phyloP scores from a whole-genome alignment of 2,888 invertebrate genomes.

The Adineta ricciae region DNA sequence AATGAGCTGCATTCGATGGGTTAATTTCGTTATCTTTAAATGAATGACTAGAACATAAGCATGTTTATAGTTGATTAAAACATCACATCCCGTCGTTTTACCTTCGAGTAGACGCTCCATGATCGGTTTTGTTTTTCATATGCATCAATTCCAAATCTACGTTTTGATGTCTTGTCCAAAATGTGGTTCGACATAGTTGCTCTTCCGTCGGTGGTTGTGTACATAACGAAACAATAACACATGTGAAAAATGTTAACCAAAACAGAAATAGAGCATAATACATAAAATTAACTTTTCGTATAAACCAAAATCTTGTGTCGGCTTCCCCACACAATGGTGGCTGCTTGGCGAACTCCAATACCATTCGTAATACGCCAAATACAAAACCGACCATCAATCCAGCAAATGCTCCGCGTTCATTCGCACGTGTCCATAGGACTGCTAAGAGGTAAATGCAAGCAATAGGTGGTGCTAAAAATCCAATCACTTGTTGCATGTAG shows the following conservation, averaged over 20 bases:
- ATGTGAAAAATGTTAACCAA: constrained; percentile 42
- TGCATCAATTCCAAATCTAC: neutral
- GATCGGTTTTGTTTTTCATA: neutral
- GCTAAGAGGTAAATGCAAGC: constrained; percentile 48
- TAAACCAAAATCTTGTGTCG: constrained; percentile 48
- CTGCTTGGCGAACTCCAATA: constrained; percentile 49
- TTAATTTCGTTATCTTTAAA: neutral
- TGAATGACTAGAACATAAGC: neutral
- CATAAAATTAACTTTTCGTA: constrained; percentile 51
- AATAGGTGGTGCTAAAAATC: constrained; percentile 50
- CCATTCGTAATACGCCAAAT: constrained; percentile 50
- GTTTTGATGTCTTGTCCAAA: neutral
- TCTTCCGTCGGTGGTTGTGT: constrained; percentile 39
- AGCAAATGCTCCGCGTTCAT: constrained; percentile 53
- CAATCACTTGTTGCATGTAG: constrained; percentile 43
- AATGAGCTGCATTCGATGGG: neutral
- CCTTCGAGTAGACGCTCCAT: neutral
- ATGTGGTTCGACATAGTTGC: neutral
- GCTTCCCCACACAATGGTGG: constrained; percentile 49
- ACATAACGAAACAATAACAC: constrained; percentile 41
- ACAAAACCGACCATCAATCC: constrained; percentile 50
- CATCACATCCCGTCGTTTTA: too few relatives aligned
- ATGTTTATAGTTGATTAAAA: too few relatives aligned
- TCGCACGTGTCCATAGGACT: constrained; percentile 46
- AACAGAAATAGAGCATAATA: constrained; percentile 53